phyloP scores from a whole-genome alignment of 2,113 vertebrate genomes.

The Siniperca knerii region DNA sequence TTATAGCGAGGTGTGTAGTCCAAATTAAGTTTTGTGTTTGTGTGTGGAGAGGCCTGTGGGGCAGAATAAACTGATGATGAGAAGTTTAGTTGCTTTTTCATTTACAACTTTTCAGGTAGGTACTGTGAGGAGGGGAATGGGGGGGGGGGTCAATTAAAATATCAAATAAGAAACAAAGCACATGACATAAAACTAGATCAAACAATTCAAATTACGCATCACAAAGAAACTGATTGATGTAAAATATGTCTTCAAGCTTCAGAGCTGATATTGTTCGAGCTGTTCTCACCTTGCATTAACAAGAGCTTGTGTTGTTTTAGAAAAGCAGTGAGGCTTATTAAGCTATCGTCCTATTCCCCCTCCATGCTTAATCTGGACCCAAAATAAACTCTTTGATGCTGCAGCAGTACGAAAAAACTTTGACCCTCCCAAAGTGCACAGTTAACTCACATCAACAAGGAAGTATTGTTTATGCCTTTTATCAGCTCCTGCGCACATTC shows the following conservation, averaged over 20 bases:
- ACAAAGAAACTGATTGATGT: constrained; percentile 3
- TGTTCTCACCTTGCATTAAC: constrained; percentile 23
- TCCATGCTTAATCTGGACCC: constrained; percentile 35
- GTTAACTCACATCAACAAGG: constrained; percentile 24
- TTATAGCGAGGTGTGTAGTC: neutral
- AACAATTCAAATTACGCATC: neutral
- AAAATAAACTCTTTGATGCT: constrained; percentile 67
- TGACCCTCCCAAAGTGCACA: constrained; percentile 28
- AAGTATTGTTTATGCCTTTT: constrained; percentile 34
- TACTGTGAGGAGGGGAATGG: too few relatives aligned
- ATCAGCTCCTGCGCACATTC: neutral
- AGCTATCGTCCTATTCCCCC: constrained; percentile 17
- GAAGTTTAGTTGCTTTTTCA: neutral
- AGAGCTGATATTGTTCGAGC: constrained; percentile 19
- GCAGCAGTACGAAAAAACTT: constrained; percentile 9
- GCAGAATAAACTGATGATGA: neutral
- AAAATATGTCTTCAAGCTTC: neutral
- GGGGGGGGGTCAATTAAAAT: neutral
- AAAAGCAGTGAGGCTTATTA: constrained; percentile 7
- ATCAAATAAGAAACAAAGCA: neutral
- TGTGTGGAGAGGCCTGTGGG: neutral
- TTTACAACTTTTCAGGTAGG: neutral
- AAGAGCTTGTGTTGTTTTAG: neutral
- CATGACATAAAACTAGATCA: constrained; percentile 6
- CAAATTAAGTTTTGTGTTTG: neutral